Conservation (phyloP, 2,113 vertebrate genomes). For the Symphodus melops region DNA sequence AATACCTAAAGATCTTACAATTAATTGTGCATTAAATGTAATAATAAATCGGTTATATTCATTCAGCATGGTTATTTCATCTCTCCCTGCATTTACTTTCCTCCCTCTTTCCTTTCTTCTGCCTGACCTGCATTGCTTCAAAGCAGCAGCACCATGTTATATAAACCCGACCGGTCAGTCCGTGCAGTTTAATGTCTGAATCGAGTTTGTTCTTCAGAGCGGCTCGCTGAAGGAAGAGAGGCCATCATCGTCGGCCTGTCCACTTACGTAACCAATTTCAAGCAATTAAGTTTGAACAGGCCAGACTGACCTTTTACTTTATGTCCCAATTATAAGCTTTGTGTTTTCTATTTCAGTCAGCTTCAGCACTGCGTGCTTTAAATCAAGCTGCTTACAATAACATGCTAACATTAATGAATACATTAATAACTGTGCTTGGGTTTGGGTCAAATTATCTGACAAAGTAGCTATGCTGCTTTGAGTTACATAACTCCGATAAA, state of each 20-base stretch:
- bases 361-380: not conserved
- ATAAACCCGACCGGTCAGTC: constrained; percentile 55
- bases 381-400: too few relatives aligned
- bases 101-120: not conserved
- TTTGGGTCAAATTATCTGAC: not conserved
- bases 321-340: constrained; percentile 50
- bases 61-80: not conserved
- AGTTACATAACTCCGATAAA: too few relatives aligned
- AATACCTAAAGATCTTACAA: not conserved
- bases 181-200: constrained; percentile 35
- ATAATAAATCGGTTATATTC: not conserved
- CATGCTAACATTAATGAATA: not conserved
- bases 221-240: constrained; percentile 31
- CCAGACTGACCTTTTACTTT: constrained; percentile 67
- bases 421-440: not conserved
- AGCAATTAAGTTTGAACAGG: constrained; percentile 62
- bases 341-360: constrained; percentile 17
- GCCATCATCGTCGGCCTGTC: not conserved
- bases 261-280: constrained; percentile 55
- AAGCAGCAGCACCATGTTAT: constrained; percentile 49
- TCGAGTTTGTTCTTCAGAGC: constrained; percentile 30
- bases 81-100: not conserved
- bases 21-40: not conserved
- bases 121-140: constrained; percentile 14
- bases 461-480: too few relatives aligned